phyloP scores from a whole-genome alignment of 2,888 invertebrate genomes.

The Acholoe squamosa region DNA sequence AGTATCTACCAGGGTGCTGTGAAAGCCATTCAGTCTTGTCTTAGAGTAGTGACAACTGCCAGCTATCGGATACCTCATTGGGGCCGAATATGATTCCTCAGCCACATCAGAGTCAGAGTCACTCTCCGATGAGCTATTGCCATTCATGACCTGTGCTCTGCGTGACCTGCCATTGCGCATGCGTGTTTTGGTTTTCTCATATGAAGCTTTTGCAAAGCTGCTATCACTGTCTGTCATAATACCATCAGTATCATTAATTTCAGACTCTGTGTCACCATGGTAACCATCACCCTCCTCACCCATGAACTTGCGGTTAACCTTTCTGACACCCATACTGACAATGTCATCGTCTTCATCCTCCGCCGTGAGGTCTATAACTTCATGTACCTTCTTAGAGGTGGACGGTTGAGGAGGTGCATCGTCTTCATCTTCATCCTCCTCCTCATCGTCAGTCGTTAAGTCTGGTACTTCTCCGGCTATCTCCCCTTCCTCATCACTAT shows the following conservation, averaged over 20 bases:
- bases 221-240: slow-evolving; percentile 37
- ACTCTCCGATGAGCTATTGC: slow-evolving; percentile 24
- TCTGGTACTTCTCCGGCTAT: not conserved
- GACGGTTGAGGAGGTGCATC: slow-evolving; percentile 16
- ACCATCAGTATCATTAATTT: not conserved
- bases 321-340: slow-evolving; percentile 7
- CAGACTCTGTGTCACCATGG: slow-evolving; percentile 48
- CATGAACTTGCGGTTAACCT: not conserved
- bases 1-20: slow-evolving; percentile 16
- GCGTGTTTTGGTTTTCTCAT: slow-evolving; percentile 29
- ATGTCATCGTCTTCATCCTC: slow-evolving; percentile 51
- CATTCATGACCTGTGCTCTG: not conserved
- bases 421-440: not conserved
- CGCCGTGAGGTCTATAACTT: slow-evolving; percentile 46
- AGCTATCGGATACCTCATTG: slow-evolving; percentile 19
- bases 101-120: slow-evolving; percentile 41
- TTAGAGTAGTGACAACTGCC: slow-evolving; percentile 49
- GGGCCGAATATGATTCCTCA: not conserved
- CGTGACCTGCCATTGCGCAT: slow-evolving; percentile 19
- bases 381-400: slow-evolving; percentile 40
- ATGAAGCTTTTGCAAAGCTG: slow-evolving; percentile 33
- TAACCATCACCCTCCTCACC: slow-evolving; percentile 33
- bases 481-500: slow-evolving; percentile 52
- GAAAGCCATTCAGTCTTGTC: slow-evolving; percentile 34
- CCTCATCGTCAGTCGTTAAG: slow-evolving; percentile 5